A percentile compares a stretch with the other conserved stretches of the same genome.
These are phyloP conservation scores for Calameuta pallipes DNA, from an alignment of 2,888 invertebrate genomes.

Conservation along the genomic window DNA sequence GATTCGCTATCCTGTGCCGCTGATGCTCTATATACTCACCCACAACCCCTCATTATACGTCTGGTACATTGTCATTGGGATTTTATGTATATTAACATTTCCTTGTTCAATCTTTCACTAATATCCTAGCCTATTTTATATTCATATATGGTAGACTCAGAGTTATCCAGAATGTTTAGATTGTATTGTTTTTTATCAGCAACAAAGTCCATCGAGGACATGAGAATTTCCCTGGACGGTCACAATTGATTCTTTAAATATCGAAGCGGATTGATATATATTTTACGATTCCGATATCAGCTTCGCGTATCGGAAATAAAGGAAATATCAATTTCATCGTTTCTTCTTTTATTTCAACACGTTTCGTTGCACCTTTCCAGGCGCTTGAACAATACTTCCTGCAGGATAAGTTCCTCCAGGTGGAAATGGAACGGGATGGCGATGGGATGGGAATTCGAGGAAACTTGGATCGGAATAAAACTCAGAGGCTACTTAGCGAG, in stretches of 20 bases:
- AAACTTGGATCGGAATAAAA: conserved; percentile 31
- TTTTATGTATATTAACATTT: neutral
- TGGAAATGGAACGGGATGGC: neutral
- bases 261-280: neutral
- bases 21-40: neutral
- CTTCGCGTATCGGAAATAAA: neutral
- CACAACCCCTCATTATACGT: neutral
- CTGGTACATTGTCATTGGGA: neutral
- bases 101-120: neutral
- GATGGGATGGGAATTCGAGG: conserved; percentile 12
- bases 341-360: neutral
- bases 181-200: neutral
- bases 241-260: neutral
- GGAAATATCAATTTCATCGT: conserved; percentile 1
- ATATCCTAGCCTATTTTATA: neutral
- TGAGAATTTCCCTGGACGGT: neutral
- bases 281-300: neutral
- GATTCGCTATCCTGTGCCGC: neutral
- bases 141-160: neutral
- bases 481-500: conserved; percentile 18
- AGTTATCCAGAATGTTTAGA: neutral
- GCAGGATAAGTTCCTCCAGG: neutral
- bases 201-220: neutral
- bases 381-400: neutral
- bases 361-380: neutral